These are phyloP conservation scores for Proteles cristata DNA, from an alignment of 2,113 vertebrate genomes.

Conservation along the genomic window DNA sequence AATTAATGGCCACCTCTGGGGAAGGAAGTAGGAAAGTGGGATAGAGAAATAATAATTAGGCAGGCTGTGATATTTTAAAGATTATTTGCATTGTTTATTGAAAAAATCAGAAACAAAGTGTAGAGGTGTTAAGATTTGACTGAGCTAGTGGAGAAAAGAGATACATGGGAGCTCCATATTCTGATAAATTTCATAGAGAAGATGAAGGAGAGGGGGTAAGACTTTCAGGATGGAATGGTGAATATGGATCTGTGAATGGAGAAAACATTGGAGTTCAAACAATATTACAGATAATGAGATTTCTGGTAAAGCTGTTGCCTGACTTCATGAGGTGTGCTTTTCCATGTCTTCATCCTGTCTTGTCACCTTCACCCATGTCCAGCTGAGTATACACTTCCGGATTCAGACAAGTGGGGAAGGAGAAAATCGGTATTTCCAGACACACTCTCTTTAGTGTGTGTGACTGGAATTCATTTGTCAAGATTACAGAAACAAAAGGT, in stretches of 20 bases:
- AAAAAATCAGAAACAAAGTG: not conserved
- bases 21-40: not conserved
- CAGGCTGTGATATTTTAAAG: not conserved
- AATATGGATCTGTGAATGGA: not conserved
- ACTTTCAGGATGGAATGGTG: not conserved
- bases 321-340: not conserved
- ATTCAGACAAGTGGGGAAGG: conserved; percentile 55
- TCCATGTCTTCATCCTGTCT: not conserved
- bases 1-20: not conserved
- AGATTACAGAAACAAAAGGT: conserved; percentile 48
- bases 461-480: conserved; percentile 73
- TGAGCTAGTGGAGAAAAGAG: not conserved
- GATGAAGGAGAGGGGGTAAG: not conserved
- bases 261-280: not conserved
- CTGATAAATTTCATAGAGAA: not conserved
- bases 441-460: conserved; percentile 46
- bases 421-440: conserved; percentile 57
- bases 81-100: not conserved
- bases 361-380: conserved; percentile 41
- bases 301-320: not conserved
- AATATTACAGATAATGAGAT: not conserved
- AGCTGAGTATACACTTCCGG: conserved; percentile 71
- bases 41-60: not conserved
- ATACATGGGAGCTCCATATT: not conserved
- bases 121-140: not conserved